Percentiles rank a stretch among this genome's conserved stretches.
phyloP scores from a whole-genome alignment of 1,140 invertebrate genomes.

The Zaprionus camerounensis region DNA sequence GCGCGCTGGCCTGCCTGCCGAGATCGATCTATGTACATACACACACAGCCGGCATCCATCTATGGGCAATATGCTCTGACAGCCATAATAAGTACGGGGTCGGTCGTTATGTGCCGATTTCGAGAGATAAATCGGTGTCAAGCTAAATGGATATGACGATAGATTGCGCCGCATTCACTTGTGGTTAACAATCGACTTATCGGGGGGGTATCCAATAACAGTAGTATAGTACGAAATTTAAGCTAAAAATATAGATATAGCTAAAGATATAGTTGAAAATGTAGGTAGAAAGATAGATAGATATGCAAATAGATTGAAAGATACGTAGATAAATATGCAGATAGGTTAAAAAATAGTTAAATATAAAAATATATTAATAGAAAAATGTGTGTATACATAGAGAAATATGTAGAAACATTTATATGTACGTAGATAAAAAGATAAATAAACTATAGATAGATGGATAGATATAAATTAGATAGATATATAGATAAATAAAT shows the following conservation, averaged over 20 bases:
- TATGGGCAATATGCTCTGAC: constrained; percentile 45
- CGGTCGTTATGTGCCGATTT: constrained; percentile 41
- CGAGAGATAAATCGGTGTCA: constrained; percentile 3
- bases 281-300: not conserved
- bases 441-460: too few species aligned
- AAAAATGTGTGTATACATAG: not conserved
- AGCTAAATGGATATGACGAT: constrained; percentile 2
- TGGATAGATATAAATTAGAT: not conserved
- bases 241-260: not conserved
- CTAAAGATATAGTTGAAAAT: too few species aligned
- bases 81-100: constrained; percentile 60
- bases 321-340: too few species aligned
- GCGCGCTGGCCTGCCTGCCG: not conserved
- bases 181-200: constrained; percentile 5
- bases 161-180: not conserved
- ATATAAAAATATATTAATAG: not conserved
- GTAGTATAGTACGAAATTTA: not conserved
- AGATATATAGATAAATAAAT: not conserved
- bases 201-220: not conserved
- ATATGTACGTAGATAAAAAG: too few species aligned
- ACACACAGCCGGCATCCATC: constrained; percentile 49
- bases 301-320: not conserved
- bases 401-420: not conserved
- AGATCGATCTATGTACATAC: constrained; percentile 17
- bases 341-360: not conserved